Conservation (phyloP, 2,888 invertebrate species). For the Harpagoxenus sublaevis region DNA sequence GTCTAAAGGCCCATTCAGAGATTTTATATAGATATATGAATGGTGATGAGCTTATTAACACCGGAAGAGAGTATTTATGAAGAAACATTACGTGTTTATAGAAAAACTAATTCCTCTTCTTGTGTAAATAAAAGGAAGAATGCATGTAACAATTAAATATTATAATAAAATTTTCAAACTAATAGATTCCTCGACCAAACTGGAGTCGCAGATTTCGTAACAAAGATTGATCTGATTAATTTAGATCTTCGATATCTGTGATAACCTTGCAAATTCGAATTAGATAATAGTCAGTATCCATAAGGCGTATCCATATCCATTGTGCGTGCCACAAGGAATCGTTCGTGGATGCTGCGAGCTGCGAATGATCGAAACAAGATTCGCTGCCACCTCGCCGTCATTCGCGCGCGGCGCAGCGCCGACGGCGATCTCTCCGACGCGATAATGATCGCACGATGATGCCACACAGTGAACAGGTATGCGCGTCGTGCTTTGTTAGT, state of each 20-base stretch:
- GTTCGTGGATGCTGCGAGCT: slow-evolving; percentile 30
- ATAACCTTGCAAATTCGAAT: neutral
- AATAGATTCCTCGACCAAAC: neutral
- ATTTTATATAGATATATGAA: neutral
- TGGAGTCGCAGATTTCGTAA: neutral
- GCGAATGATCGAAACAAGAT: slow-evolving; percentile 31
- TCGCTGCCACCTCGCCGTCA: slow-evolving; percentile 43
- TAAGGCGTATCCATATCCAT: neutral
- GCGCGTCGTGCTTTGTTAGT: slow-evolving; percentile 78
- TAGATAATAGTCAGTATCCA: neutral
- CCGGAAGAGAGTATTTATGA: neutral
- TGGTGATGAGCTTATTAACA: slow-evolving; percentile 1
- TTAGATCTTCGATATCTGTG: neutral
- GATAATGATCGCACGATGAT: slow-evolving; percentile 46
- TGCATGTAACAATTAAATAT: neutral
- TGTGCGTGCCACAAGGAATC: neutral
- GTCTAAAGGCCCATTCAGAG: neutral
- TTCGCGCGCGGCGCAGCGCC: slow-evolving; percentile 32
- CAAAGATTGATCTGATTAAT: neutral
- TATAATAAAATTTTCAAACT: neutral
- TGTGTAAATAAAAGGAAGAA: neutral
- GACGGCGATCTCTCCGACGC: slow-evolving; percentile 43
- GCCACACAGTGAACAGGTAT: slow-evolving; percentile 56
- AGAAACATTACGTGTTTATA: neutral
- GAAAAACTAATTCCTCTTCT: neutral